Evolutionary conservation across 2,113 vertebrate genomes (phyloP), one percentile per base, ranked within the genome.

Genomic region (Myocastor coypus): DNA sequence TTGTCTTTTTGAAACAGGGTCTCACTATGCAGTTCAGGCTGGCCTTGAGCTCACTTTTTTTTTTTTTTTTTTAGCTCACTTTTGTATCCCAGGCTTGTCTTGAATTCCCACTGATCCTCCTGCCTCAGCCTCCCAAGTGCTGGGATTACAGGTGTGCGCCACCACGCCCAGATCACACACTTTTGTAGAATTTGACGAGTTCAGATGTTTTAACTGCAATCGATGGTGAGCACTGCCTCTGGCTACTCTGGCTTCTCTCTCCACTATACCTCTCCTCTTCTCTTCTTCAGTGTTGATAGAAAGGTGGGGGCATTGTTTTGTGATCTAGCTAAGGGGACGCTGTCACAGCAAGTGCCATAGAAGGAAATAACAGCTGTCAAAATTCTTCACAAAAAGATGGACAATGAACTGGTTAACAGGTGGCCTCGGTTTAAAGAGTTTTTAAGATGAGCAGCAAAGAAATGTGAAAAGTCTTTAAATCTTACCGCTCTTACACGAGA

Each of bases 391-490:
- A 7, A 20, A 64, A 50, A 83, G 57, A 22, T 7, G 19, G 22
- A 34, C 81, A 64, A 69, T 16, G 22, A 78, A 82, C 50, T n/a
- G 20, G 28, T 40, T 59, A 71, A 32, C 11, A 34, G 24, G 52
- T 16, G 24, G 37, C 10, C 42, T 22, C 37, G 11, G 61, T 37
- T 64, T 77, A 84, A 78, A 94, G 32, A 6, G 4, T 7, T 52
- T 86, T 94, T 30, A 82, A 85, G 59, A 42, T 93, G 55, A 52
- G 13, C 61, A 19, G 92, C 37, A 84, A 84, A 68, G 69, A 93
- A 84, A 46, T 24, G 13, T 8, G 30, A 26, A 46, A 59, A 26
- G 19, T 50, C 73, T 46, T 16, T 40, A 94, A 80, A 86, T 71
- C 26, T 84, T 64, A 64, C n/a, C 63, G 82, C 59, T 83, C 42